Conservation (phyloP, 2,888 invertebrate genomes). For the Stenchaetothrips biformis region DNA sequence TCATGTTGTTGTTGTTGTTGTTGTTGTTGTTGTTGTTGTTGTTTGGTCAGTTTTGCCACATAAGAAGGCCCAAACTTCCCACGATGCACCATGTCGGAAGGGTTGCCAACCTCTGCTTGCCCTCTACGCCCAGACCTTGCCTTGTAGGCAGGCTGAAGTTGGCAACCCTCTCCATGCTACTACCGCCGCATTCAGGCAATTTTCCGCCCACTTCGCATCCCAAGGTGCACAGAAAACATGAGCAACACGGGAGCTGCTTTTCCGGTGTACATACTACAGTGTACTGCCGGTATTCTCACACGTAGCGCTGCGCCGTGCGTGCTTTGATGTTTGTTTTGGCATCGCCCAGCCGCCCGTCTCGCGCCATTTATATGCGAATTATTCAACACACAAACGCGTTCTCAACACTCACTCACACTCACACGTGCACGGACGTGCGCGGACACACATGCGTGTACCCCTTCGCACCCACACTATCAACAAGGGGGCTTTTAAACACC, state of each 20-base stretch:
- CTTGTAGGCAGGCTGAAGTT: too few relatives aligned
- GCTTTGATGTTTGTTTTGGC: constrained; percentile 20
- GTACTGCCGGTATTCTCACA: too few relatives aligned
- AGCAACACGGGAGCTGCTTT: background rate
- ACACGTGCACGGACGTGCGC: background rate
- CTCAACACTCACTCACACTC: background rate
- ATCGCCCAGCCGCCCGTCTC: background rate
- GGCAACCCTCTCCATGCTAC: background rate
- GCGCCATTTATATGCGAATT: constrained; percentile 21
- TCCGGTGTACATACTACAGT: background rate
- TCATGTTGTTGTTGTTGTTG: background rate
- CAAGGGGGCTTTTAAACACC: background rate
- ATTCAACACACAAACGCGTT: constrained; percentile 18
- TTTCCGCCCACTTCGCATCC: background rate
- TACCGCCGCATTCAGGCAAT: background rate
- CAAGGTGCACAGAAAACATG: background rate
- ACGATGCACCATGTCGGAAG: too few relatives aligned
- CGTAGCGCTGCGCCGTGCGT: background rate
- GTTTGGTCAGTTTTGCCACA: background rate
- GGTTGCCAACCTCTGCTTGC: too few relatives aligned
- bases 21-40: too few relatives aligned
- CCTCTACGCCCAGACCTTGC: too few relatives aligned
- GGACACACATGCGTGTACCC: background rate
- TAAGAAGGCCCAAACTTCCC: too few relatives aligned
- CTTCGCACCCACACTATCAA: background rate